Percentiles rank a stretch among this genome's conserved stretches.
Conservation (phyloP, 1,140 invertebrate genomes). For the Ganaspis sp. region DNA sequence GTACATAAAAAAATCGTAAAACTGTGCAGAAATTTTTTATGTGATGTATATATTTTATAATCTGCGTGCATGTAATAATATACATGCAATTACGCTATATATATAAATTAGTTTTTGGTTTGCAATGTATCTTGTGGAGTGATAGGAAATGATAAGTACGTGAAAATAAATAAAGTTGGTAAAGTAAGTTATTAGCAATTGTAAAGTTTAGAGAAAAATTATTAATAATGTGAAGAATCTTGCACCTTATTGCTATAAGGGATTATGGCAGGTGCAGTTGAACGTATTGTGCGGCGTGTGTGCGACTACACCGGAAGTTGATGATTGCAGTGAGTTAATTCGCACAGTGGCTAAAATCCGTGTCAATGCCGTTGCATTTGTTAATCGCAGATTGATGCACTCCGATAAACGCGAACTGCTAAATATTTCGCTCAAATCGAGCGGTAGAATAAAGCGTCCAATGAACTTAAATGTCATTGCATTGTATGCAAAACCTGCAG, state of each 20-base stretch:
- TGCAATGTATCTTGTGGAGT: too few relatives aligned
- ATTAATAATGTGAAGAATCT: constrained; percentile 33
- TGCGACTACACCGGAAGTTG: constrained; percentile 51
- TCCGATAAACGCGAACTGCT: constrained; percentile 41
- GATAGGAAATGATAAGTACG: too few relatives aligned
- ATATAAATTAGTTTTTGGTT: too few relatives aligned
- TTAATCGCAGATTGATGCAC: constrained; percentile 53
- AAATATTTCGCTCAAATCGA: constrained; percentile 7
- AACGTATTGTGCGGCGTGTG: constrained; percentile 32
- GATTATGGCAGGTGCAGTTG: not conserved
- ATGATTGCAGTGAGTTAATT: constrained; percentile 49
- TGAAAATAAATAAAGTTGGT: too few relatives aligned
- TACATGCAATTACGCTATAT: too few relatives aligned
- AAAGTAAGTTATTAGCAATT: too few relatives aligned
- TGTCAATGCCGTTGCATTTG: constrained; percentile 65
- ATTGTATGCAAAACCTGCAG: too few relatives aligned
- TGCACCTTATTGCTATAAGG: constrained; percentile 43
- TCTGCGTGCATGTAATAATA: too few relatives aligned
- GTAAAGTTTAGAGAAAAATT: too few relatives aligned
- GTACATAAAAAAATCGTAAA: too few relatives aligned
- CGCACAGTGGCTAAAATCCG: constrained; percentile 54
- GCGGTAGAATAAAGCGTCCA: not conserved
- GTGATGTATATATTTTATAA: too few relatives aligned
- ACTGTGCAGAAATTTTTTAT: too few relatives aligned
- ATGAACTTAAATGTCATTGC: constrained; percentile 15